These are phyloP conservation scores for Tympanoctomys barrerae DNA, from an alignment of 2,797 vertebrate genomes.

Conservation along the genomic window DNA sequence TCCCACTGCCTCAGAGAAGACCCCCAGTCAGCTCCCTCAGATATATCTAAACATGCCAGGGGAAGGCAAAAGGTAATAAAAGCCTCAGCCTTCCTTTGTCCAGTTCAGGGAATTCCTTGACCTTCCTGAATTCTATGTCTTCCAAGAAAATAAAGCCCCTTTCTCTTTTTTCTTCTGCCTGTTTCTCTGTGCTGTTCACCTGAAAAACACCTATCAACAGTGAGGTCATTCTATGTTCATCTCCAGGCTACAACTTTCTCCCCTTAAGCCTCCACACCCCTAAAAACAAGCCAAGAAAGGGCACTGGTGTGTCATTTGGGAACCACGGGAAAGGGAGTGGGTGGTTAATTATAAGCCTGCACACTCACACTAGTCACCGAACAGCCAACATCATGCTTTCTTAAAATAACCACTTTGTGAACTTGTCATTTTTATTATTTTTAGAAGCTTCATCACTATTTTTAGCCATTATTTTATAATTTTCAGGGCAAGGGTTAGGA, in stretches of 20 bases:
- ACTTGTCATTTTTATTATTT: conserved; percentile 50
- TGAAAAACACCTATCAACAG: no score
- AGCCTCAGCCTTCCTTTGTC: no score
- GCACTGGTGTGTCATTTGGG: background rate
- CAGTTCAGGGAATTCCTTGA: no score
- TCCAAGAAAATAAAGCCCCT: no score
- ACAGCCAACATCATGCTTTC: conserved; percentile 43
- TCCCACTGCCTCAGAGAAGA: no score
- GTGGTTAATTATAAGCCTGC: conserved; percentile 52
- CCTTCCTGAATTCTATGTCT: no score
- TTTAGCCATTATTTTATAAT: conserved; percentile 62
- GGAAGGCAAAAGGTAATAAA: no score
- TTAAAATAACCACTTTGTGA: conserved; percentile 61
- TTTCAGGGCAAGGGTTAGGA: conserved; percentile 11
- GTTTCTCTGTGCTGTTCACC: no score
- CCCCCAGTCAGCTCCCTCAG: no score
- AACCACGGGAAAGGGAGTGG: background rate
- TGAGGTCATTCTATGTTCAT: background rate
- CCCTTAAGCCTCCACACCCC: rapidly evolving
- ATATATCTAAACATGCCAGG: no score
- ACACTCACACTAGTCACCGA: conserved; percentile 24
- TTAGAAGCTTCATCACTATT: conserved; percentile 48
- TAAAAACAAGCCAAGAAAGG: background rate
- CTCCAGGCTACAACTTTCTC: background rate
- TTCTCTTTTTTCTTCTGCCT: no score